Base-by-base conservation (phyloP, 2,888 invertebrate genomes). In the Trimorus sp. region DNA sequence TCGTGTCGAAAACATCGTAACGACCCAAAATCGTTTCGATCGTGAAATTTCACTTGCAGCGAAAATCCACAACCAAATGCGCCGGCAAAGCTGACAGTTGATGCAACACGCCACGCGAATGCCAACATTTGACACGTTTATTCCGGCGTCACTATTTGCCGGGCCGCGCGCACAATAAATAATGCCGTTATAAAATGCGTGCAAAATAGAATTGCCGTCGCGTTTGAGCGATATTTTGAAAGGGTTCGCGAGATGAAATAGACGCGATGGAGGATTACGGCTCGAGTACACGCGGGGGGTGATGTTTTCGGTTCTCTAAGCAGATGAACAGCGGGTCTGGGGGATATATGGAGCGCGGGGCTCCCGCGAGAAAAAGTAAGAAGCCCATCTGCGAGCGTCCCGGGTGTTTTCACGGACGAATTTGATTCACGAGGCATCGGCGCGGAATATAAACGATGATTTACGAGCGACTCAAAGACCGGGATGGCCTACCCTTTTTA, bases 391-490 rank as follows among this genome's bases (percentile, higher is more conserved):
- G 65, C 73, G 82, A 77, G 83, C 75, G 82, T 70, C 80, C 79
- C 69, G 65, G 79, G 84, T 77, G 84, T 79, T 82, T 84, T 84
- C 84, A 66, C 81, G 79, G 81, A 83, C 81, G 85, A 85, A 85
- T 86, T 87, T 86, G 86, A 86, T 86, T 86, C 85, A 86, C 86
- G 85, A 87, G 82, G 85, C 85, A 84, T 77, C 85, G 85, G 85
- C 85, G 83, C 66, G 85, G 86, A 85, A 86, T 86, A 86, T 85
- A 86, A 86, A 86, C 84, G 85, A 87, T 87, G 87, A 87, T 87
- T 87, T 87, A 87, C 85, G 87, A 85, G 85, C 81, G 74, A 82
- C 82, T 83, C 79, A 82, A 83, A 71, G 80, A 71, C 75, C 74
- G 75, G 74, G 53, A 82, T 79, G 69, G 82, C 68, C 68, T 62